phyloP scores from a whole-genome alignment of 2,888 invertebrate genomes.

The Eubasilissa splendida region DNA sequence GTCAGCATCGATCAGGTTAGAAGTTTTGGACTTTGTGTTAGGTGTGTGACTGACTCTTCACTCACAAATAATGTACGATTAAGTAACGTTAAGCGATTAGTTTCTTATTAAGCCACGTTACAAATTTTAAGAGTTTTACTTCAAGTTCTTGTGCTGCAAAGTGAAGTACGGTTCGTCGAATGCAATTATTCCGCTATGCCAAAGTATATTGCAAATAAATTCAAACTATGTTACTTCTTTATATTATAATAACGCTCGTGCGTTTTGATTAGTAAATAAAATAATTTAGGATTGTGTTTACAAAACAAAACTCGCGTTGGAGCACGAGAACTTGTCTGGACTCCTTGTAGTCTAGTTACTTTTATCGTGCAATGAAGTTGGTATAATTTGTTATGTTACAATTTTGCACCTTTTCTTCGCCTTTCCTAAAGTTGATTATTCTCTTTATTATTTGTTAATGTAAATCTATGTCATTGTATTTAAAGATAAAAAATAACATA shows the following conservation, averaged over 20 bases:
- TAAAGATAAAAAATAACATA: neutral
- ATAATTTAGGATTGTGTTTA: too few species aligned
- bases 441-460: slow-evolving; percentile 11
- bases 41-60: slow-evolving; percentile 25
- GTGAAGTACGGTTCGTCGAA: neutral
- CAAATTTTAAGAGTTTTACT: neutral
- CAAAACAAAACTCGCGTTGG: too few species aligned
- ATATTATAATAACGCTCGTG: too few species aligned
- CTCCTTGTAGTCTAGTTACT: neutral
- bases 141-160: slow-evolving; percentile 6
- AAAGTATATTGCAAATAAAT: neutral
- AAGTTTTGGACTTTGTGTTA: slow-evolving; percentile 17
- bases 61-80: slow-evolving; percentile 20
- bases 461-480: neutral
- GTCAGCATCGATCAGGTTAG: slow-evolving; percentile 6
- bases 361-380: slow-evolving; percentile 18
- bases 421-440: slow-evolving; percentile 11
- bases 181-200: neutral
- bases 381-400: slow-evolving; percentile 1
- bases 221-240: too few species aligned
- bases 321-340: neutral
- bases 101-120: slow-evolving; percentile 16
- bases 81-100: slow-evolving; percentile 29
- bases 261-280: too few species aligned
- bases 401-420: neutral